Evolutionary conservation across 2,888 invertebrate genomes (phyloP).

Genomic region (Sinhomidia bicolor): DNA sequence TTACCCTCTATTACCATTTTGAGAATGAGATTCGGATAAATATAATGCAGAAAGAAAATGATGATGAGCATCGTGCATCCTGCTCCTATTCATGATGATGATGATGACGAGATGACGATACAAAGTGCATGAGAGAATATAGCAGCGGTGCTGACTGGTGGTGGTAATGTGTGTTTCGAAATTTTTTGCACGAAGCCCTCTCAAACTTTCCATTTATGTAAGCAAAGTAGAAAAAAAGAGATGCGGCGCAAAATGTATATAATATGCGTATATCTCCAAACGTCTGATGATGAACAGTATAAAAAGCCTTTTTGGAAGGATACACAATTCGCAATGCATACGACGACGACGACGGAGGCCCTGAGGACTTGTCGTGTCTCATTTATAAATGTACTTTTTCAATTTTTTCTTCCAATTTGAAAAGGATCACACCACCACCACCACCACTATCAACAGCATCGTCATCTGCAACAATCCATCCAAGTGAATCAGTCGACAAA

Average conservation of each 20-base stretch:
- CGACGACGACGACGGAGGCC: too few species aligned
- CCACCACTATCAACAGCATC: neutral
- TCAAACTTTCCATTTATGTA: conserved; percentile 65
- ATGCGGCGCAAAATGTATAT: neutral
- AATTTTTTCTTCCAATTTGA: conserved; percentile 50
- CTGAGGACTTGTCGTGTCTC: conserved; percentile 70
- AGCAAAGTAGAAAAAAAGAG: conserved; percentile 18
- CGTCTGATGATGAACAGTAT: neutral
- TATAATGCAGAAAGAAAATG: conserved; percentile 19
- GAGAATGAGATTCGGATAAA: conserved; percentile 32
- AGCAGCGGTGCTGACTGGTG: conserved; percentile 1
- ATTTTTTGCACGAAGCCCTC: conserved; percentile 69
- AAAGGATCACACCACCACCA: conserved; percentile 37
- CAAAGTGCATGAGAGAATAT: conserved; percentile 55
- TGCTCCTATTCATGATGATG: conserved; percentile 26
- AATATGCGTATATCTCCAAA: neutral
- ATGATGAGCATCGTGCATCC: conserved; percentile 7
- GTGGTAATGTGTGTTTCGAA: conserved; percentile 45
- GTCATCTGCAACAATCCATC: neutral
- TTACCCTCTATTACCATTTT: conserved; percentile 40
- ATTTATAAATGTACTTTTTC: conserved; percentile 52
- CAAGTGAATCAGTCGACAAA: conserved; percentile 17
- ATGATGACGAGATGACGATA: conserved; percentile 20
- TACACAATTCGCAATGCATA: conserved; percentile 53
- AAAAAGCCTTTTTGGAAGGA: conserved; percentile 35